Conservation (phyloP, 2,888 invertebrate species). For the Bursaphelenchus okinawaensis region DNA sequence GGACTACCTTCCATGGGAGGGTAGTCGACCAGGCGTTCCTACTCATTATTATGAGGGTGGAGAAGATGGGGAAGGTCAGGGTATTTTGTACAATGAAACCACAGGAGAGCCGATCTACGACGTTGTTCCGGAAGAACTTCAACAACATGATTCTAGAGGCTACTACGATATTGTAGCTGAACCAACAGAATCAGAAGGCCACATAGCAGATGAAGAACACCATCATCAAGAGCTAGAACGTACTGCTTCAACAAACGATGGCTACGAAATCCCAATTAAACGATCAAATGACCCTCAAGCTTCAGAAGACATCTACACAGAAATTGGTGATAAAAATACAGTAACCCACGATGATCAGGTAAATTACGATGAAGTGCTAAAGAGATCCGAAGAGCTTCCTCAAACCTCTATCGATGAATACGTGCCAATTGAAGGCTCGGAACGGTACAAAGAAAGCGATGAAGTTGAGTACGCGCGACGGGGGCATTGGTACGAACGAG, state of each 20-base stretch:
- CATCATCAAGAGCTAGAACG: background rate
- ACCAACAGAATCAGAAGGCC: background rate
- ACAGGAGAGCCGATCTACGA: conserved; percentile 3
- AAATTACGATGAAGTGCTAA: background rate
- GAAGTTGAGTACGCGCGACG: background rate
- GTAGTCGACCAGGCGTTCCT: background rate
- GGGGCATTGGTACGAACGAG: background rate
- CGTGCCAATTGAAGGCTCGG: background rate
- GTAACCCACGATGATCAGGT: background rate
- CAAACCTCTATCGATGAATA: background rate
- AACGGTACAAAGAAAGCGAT: background rate
- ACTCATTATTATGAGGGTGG: background rate
- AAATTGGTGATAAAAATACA: background rate
- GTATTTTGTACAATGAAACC: background rate
- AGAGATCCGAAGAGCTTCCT: background rate
- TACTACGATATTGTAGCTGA: background rate
- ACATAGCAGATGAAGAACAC: background rate
- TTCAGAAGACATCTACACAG: background rate
- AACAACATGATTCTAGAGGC: background rate
- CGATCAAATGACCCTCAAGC: background rate
- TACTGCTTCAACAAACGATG: too few relatives aligned
- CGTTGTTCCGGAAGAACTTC: background rate
- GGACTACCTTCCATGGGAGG: background rate
- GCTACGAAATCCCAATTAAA: background rate
- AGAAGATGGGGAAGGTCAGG: background rate